These are phyloP conservation scores for Leptogaster cylindrica DNA, from an alignment of 2,888 invertebrate genomes.

Conservation along the genomic window DNA sequence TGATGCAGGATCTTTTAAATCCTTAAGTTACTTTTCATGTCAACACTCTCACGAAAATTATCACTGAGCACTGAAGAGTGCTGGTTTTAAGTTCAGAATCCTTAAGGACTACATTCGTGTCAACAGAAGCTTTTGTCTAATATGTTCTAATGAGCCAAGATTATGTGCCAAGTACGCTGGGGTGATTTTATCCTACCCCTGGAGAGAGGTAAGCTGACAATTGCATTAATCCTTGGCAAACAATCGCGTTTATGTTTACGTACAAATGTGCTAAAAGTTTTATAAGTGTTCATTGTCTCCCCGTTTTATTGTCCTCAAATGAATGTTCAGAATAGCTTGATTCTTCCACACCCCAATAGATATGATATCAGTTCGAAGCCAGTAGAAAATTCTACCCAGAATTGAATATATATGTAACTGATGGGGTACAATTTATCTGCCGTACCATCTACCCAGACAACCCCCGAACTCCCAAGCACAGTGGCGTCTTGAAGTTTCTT, in stretches of 20 bases:
- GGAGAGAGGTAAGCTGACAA: conserved; percentile 6
- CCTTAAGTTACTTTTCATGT: too few relatives aligned
- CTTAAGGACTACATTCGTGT: too few relatives aligned
- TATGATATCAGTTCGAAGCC: conserved; percentile 32
- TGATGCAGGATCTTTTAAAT: too few relatives aligned
- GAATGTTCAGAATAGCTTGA: conserved; percentile 17
- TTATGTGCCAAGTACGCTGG: conserved; percentile 47
- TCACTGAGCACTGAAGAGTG: too few relatives aligned
- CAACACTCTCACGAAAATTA: too few relatives aligned
- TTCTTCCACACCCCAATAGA: conserved; percentile 22
- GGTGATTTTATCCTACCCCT: conserved; percentile 17
- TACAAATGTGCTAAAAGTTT: conserved; percentile 9
- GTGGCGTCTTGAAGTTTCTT: conserved; percentile 32
- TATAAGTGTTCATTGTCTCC: conserved; percentile 18
- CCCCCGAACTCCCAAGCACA: neutral
- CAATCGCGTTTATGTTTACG: neutral
- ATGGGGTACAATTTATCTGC: conserved; percentile 28
- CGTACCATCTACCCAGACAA: neutral
- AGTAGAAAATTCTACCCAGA: neutral
- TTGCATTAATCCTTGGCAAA: conserved; percentile 33
- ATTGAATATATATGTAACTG: conserved; percentile 16
- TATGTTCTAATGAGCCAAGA: conserved; percentile 47
- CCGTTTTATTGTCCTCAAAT: conserved; percentile 30
- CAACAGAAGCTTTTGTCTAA: conserved; percentile 47
- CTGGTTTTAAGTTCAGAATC: too few relatives aligned